phyloP scores from a whole-genome alignment of 2,797 vertebrate species.

The Pipistrellus pygmaeus region DNA sequence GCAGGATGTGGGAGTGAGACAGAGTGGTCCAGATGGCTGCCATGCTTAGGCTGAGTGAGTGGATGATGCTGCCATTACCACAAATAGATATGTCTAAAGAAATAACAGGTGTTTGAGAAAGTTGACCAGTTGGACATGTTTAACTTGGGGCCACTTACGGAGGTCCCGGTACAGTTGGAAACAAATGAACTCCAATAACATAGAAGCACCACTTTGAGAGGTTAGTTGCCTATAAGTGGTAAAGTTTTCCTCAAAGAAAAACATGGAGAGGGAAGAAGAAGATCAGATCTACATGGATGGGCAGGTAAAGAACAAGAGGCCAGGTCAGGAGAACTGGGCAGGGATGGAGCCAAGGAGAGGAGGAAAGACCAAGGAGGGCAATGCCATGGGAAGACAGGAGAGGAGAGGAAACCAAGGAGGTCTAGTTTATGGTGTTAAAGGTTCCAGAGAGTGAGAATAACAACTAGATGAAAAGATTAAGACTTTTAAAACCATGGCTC shows the following conservation, averaged over 20 bases:
- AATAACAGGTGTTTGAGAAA: background rate
- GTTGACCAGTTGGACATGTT: background rate
- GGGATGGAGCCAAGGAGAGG: too few relatives aligned
- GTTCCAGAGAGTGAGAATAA: rapidly evolving
- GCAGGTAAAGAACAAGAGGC: background rate
- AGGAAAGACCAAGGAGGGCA: background rate
- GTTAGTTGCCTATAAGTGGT: background rate
- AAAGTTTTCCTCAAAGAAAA: background rate
- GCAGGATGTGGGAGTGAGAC: background rate
- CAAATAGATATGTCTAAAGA: background rate
- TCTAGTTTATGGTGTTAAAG: too few relatives aligned
- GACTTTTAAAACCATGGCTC: background rate
- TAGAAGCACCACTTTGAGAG: background rate
- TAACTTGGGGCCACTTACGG: background rate
- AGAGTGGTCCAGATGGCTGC: rapidly evolving
- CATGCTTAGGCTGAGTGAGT: background rate
- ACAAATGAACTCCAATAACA: background rate
- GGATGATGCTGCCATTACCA: background rate
- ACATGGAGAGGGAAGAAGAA: background rate
- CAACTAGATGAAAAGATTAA: background rate
- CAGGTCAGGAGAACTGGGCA: background rate
- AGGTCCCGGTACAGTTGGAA: background rate
- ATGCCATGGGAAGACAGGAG: background rate
- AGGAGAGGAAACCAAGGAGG: background rate
- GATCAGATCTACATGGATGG: background rate